A percentile compares a stretch with the other conserved stretches of the same genome.
These are phyloP conservation scores for Percopsis omiscomaycus DNA, from an alignment of 2,797 vertebrate genomes.

Conservation along the genomic window DNA sequence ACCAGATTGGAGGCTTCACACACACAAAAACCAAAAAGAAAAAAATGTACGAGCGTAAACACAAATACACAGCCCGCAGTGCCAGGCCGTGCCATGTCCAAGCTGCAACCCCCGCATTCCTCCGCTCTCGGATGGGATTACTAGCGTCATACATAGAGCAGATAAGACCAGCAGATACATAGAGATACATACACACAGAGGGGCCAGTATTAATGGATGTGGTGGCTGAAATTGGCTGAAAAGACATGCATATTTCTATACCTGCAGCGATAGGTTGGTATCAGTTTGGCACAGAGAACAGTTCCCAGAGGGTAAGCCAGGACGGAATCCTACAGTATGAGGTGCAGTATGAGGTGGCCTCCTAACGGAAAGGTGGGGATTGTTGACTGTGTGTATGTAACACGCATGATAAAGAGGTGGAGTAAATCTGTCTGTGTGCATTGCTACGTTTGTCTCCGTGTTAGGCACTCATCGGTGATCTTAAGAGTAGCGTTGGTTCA, in stretches of 20 bases:
- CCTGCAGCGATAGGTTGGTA: slow-evolving; percentile 11
- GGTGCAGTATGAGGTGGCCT: slow-evolving; percentile 8
- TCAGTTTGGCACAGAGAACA: slow-evolving; percentile 14
- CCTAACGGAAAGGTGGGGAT: too few relatives aligned
- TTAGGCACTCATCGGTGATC: background rate
- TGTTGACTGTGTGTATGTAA: slow-evolving; percentile 4
- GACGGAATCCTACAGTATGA: slow-evolving; percentile 4
- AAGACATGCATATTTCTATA: background rate
- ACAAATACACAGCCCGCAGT: background rate
- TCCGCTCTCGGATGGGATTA: slow-evolving; percentile 1
- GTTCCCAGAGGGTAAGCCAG: background rate
- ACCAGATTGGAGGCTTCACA: too few relatives aligned
- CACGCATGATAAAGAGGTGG: background rate
- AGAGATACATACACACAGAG: slow-evolving; percentile 1
- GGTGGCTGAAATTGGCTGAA: background rate
- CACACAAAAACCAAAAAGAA: too few relatives aligned
- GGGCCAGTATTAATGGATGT: slow-evolving; percentile 14
- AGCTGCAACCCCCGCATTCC: background rate
- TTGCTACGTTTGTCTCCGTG: slow-evolving; percentile 18
- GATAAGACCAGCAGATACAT: slow-evolving; percentile 10
- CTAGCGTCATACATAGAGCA: background rate
- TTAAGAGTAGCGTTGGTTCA: too few relatives aligned
- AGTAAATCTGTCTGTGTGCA: slow-evolving; percentile 20
- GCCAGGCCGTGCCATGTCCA: background rate
- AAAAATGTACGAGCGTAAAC: too few relatives aligned